Base-by-base conservation (phyloP, 2,888 invertebrate species). In the Xanthorhoe spadicearia region DNA sequence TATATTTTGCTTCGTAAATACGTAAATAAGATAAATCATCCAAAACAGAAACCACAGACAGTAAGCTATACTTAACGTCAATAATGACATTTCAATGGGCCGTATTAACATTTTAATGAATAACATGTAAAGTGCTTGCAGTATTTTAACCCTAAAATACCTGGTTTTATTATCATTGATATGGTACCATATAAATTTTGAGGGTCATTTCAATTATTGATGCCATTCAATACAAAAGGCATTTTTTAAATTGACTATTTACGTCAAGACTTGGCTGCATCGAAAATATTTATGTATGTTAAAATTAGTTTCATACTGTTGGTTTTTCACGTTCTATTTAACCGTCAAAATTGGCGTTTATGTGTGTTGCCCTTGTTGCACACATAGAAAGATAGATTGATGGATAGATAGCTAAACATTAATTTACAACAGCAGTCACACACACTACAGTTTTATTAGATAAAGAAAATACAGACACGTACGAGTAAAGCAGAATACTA, bases 41-140 rank as follows among this genome's bases (percentile, higher is more conserved):
- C 35, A 19, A 55, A 23, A 62, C 55, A 38, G 49, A 55, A 38
- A 46, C 43, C 10, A 23, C 32, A 35, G 55, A 55, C 61, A 32
- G 49, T 51, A 43, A 51, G 43, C 23, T 48, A 48, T 61, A n/a
- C 18, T 50, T 61, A 54, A 61, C 5, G n/a, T 54, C 50, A 8
- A 35, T 61, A 38, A 57, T 50, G 46, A 57, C 57, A 63, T 46
- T 52, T 63, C 57, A 63, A 63, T 51, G 55, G 50, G 8, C 50
- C 28, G 57, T 52, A 28, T 53, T 48, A 57, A 32, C 51, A 52
- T 50, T 62, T 49, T 46, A 46, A 52, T 57, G 23, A 50, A 56
- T 43, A 62, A 13, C 4, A 38, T 18, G 15, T 53, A n/a, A 19
- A 38, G 13, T 58, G 10, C 18, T 7, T 19, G 6, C 7, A 17